A percentile compares a stretch with the other conserved stretches of the same genome.
phyloP scores from a whole-genome alignment of 2,888 invertebrate genomes.

The Atethmia centrago region DNA sequence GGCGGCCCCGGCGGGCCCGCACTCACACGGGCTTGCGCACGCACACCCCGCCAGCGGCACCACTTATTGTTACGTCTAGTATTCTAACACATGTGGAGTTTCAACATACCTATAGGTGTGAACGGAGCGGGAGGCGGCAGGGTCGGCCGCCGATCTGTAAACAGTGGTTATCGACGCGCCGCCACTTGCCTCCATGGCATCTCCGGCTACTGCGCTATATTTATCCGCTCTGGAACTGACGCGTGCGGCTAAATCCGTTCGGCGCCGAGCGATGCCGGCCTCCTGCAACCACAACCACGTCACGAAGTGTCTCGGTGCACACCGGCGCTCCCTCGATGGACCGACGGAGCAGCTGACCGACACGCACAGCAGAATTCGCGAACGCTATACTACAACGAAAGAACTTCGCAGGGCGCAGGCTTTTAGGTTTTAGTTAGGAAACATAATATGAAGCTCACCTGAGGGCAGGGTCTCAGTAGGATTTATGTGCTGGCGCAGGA shows the following conservation, averaged over 20 bases:
- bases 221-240: constrained; percentile 89
- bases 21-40: constrained; percentile 59
- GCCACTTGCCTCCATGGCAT: constrained; percentile 87
- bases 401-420: constrained; percentile 79
- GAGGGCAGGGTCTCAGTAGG: constrained; percentile 85
- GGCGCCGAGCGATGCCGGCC: constrained; percentile 87
- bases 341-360: constrained; percentile 73
- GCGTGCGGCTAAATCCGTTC: constrained; percentile 88
- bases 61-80: constrained; percentile 78
- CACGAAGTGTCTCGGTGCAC: constrained; percentile 81
- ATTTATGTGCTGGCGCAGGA: constrained; percentile 87
- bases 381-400: constrained; percentile 67
- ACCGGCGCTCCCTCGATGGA: constrained; percentile 72
- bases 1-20: constrained; percentile 47
- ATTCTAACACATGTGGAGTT: constrained; percentile 78
- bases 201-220: constrained; percentile 88
- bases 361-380: constrained; percentile 86
- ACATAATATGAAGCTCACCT: constrained; percentile 77
- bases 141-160: constrained; percentile 89
- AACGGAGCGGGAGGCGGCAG: constrained; percentile 86
- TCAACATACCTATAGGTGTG: constrained; percentile 86
- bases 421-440: constrained; percentile 28
- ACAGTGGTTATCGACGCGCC: constrained; percentile 89
- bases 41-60: constrained; percentile 69
- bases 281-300: constrained; percentile 90